A percentile compares a stretch with the other conserved stretches of the same genome.
Evolutionary conservation across 2,113 vertebrate genomes (phyloP).

Genomic region (Mirounga angustirostris): DNA sequence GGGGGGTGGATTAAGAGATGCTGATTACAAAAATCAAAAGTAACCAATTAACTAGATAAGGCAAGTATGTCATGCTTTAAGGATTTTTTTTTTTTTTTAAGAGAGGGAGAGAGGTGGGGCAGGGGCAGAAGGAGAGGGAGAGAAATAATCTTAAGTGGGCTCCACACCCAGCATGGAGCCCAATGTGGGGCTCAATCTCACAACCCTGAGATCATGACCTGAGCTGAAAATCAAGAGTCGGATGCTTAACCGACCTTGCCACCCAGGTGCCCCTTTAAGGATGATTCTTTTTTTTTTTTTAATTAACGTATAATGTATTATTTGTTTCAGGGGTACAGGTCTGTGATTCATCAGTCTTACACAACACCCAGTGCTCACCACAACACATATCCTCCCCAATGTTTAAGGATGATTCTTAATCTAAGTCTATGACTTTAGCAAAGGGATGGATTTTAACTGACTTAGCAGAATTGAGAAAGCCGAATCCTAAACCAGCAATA

Average conservation of each 20-base stretch:
- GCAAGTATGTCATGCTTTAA: neutral
- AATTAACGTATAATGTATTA: too few relatives aligned
- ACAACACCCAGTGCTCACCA: too few relatives aligned
- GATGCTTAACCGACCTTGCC: neutral
- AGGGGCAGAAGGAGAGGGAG: neutral
- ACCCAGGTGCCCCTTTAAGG: neutral
- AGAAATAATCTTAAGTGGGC: neutral
- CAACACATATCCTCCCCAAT: too few relatives aligned
- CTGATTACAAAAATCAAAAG: constrained; percentile 17
- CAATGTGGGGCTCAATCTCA: neutral
- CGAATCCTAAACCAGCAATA: neutral
- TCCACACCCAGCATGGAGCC: neutral
- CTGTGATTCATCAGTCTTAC: too few relatives aligned
- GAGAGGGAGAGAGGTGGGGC: neutral
- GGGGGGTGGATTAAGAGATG: neutral
- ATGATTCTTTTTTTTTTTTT: neutral
- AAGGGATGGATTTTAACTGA: constrained; percentile 19
- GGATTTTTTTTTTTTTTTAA: neutral
- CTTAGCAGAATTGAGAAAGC: neutral
- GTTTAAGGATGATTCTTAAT: constrained; percentile 40
- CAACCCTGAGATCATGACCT: neutral
- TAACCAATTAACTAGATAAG: constrained; percentile 53
- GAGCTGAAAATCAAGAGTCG: neutral
- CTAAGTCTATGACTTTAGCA: constrained; percentile 3
- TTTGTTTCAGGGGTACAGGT: too few relatives aligned